phyloP scores from a whole-genome alignment of 2,888 invertebrate genomes.

The Drosophila rubida region DNA sequence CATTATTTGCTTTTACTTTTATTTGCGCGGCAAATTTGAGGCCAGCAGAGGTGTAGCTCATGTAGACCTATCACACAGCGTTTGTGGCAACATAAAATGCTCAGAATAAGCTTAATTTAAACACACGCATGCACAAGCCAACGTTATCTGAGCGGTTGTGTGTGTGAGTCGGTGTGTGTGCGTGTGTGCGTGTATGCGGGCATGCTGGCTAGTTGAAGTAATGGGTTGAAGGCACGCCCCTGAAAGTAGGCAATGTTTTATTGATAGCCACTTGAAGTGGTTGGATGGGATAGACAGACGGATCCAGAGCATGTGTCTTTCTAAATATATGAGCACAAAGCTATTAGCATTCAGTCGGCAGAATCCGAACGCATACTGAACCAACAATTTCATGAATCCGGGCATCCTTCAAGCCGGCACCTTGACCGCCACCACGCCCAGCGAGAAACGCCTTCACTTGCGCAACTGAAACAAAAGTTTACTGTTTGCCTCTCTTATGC shows the following conservation, averaged over 20 bases:
- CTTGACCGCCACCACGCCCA: constrained; percentile 28
- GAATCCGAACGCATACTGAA: constrained; percentile 2
- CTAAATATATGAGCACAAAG: constrained; percentile 29
- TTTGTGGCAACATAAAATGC: constrained; percentile 60
- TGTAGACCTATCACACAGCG: constrained; percentile 42
- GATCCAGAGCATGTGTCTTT: constrained; percentile 45
- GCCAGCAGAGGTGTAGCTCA: constrained; percentile 18
- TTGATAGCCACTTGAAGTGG: constrained; percentile 61
- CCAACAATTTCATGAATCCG: background rate
- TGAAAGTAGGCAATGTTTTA: constrained; percentile 67
- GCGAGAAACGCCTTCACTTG: constrained; percentile 14
- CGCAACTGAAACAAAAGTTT: constrained; percentile 24
- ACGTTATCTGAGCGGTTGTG: background rate
- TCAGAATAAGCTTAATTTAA: constrained; percentile 71
- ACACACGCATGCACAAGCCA: constrained; percentile 19
- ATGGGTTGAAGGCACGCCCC: constrained; percentile 46
- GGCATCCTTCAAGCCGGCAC: background rate
- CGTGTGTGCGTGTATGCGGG: constrained; percentile 17
- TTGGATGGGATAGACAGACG: constrained; percentile 13
- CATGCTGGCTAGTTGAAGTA: constrained; percentile 35
- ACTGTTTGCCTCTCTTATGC: constrained; percentile 28
- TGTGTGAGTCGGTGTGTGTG: background rate
- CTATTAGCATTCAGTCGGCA: constrained; percentile 47
- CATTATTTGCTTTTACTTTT: constrained; percentile 74
- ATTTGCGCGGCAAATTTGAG: constrained; percentile 61